These are phyloP conservation scores for Rafetus swinhoei DNA, from an alignment of 2,113 vertebrate species.

Conservation along the genomic window DNA sequence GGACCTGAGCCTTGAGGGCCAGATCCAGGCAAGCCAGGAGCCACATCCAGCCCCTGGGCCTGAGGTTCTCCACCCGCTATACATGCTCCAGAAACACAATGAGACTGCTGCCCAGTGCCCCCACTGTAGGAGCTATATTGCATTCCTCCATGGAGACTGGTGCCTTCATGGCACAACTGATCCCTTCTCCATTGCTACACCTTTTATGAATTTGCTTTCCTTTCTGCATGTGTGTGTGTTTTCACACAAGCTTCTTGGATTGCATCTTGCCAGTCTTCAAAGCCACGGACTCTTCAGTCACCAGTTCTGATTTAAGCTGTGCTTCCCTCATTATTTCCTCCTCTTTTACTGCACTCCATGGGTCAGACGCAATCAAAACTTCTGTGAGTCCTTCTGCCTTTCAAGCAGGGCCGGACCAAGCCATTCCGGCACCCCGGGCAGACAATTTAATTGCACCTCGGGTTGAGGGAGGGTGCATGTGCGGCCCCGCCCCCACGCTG, in stretches of 20 bases:
- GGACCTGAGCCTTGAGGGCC: too few species aligned
- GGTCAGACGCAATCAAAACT: background rate
- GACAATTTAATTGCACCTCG: too few species aligned
- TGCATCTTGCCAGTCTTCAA: background rate
- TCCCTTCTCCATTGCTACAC: background rate
- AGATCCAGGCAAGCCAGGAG: too few species aligned
- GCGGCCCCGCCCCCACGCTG: too few species aligned
- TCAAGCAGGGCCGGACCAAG: too few species aligned
- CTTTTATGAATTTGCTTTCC: background rate
- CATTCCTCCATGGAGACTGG: background rate
- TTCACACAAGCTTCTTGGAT: background rate
- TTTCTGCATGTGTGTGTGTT: background rate
- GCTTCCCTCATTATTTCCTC: background rate
- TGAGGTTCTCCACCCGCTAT: too few species aligned
- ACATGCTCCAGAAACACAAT: too few species aligned
- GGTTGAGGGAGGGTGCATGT: too few species aligned
- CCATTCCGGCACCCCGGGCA: too few species aligned
- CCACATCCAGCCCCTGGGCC: too few species aligned
- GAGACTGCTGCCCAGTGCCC: accelerated
- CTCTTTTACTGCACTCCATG: background rate
- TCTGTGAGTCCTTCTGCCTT: background rate
- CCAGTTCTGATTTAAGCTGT: background rate
- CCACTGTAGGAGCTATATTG: background rate
- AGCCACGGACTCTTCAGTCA: background rate
- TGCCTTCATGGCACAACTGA: background rate